Evolutionary conservation across 2,888 invertebrate species (phyloP), one percentile per base, ranked within the genome.

Genomic region (Crossocerus cetratus): DNA sequence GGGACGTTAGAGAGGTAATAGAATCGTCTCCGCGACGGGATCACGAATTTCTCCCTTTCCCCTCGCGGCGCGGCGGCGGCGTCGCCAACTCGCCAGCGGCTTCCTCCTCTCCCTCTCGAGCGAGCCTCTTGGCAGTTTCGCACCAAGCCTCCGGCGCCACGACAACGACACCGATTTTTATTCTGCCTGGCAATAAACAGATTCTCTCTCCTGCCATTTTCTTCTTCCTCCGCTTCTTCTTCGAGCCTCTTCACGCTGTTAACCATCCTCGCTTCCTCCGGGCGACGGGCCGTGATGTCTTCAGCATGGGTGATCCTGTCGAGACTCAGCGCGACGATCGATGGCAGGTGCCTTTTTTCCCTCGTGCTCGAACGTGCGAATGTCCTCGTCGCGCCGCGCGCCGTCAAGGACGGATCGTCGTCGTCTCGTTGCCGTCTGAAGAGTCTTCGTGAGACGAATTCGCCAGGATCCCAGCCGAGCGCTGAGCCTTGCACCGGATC

Each of bases 161-260:
- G 72, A 16, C 65, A 69, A 69, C 72, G 72, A 69, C 62, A 57
- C 55, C 68, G 74, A 79, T 81, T 81, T 80, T 81, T 81, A 74
- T 79, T 77, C 68, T 53, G 53, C 42, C 67, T 61, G 76, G 78
- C 77, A 64, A 81, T 81, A 81, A 81, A 81, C 82, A 79, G 81
- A 79, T 78, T 62, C 69, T 49, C 66, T 62, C 69, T 49, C 66
- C 55, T 16, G 14, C 49, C 49, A 49, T 49, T 49, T 14, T 14
- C 49, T 49, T 49, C 16, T 49, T 60, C 60, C 5, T 21, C 45
- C n/a, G 11, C 20, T 21, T 21, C 22, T 45, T 69, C 61, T 13
- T 63, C 21, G 44, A 16, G 66, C 44, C 69, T 58, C 16, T 32
- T 54, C 18, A 22, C 42, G 58, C 65, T 60, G 18, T 49, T 49